phyloP scores from a whole-genome alignment of 2,797 vertebrate genomes.

The Streptopelia turtur region DNA sequence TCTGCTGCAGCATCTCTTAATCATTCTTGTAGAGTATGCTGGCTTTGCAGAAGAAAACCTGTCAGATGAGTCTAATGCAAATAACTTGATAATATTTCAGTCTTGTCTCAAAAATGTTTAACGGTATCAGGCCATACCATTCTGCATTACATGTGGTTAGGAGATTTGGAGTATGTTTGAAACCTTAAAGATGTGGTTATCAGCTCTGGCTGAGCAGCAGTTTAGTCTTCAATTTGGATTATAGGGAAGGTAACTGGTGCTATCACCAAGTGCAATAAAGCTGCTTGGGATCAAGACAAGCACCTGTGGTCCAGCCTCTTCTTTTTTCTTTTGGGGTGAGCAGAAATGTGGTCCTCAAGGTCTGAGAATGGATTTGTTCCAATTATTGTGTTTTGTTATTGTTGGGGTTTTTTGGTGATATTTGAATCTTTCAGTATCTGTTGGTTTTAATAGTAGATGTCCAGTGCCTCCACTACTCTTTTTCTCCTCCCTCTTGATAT shows the following conservation, averaged over 20 bases:
- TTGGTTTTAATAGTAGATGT: not conserved
- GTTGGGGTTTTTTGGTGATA: not conserved
- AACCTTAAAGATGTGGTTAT: not conserved
- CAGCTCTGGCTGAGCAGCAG: not conserved
- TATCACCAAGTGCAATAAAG: not conserved
- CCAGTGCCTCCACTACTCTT: not conserved
- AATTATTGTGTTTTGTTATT: not conserved
- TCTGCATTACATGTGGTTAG: not conserved
- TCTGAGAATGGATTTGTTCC: not conserved
- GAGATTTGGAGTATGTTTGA: not conserved
- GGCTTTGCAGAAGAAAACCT: not conserved
- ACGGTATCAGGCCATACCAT: not conserved
- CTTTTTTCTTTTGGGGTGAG: not conserved
- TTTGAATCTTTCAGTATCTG: not conserved
- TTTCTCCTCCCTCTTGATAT: not conserved
- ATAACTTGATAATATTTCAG: not conserved
- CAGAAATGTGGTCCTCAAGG: not conserved
- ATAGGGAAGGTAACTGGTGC: not conserved
- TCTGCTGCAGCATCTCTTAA: not conserved
- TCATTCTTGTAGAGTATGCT: not conserved
- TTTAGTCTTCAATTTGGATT: not conserved
- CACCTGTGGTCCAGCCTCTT: not conserved
- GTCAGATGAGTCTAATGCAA: not conserved
- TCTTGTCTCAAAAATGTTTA: not conserved
- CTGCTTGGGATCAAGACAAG: not conserved